These are phyloP conservation scores for Cryptotis parvus DNA, from an alignment of 2,113 vertebrate genomes.

Conservation along the genomic window DNA sequence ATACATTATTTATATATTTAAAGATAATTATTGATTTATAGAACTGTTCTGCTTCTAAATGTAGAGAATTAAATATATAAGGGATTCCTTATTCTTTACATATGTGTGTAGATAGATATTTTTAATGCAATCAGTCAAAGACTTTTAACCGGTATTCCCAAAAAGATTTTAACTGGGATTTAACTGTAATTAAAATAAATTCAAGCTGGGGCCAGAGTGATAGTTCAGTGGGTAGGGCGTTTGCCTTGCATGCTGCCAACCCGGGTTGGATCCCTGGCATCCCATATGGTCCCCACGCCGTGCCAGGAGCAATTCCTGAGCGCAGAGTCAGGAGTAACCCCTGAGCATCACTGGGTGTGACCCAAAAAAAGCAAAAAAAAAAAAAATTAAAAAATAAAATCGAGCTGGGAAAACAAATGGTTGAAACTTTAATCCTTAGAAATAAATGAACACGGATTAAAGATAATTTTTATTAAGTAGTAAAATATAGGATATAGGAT, in stretches of 20 bases:
- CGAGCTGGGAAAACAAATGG: background rate
- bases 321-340: no score
- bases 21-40: slow-evolving; percentile 21
- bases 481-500: background rate
- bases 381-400: background rate
- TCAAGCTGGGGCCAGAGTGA: no score
- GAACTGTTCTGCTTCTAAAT: slow-evolving; percentile 31
- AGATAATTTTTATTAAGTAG: background rate
- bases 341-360: no score
- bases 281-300: no score
- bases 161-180: slow-evolving; percentile 15
- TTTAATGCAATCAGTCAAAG: slow-evolving; percentile 41
- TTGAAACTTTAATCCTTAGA: background rate
- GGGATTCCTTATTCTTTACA: background rate
- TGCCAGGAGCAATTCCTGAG: no score
- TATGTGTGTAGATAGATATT: background rate
- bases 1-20: background rate
- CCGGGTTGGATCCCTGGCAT: no score
- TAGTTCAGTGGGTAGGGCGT: no score
- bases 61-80: background rate
- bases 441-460: background rate
- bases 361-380: no score
- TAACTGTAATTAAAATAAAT: slow-evolving; percentile 44
- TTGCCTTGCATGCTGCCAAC: no score
- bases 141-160: background rate